Evolutionary conservation across 2,888 invertebrate species (phyloP), one percentile per base, ranked within the genome.

Genomic region (Acanthosepion esculentum): DNA sequence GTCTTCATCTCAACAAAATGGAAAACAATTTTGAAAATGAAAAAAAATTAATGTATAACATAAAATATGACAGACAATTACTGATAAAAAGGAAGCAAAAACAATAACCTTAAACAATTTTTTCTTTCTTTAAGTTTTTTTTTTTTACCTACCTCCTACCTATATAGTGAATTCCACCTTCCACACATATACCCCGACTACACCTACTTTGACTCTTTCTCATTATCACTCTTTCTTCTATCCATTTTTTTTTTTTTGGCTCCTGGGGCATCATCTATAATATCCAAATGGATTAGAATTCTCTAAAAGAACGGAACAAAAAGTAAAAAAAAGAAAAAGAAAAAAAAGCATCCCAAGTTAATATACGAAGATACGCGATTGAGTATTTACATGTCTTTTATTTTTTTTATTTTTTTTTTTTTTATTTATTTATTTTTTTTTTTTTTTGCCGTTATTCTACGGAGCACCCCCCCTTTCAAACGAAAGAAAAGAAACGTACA

Each of bases 211-310:
- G 78, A 78, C 33, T n/a, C 78, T n/a, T n/a, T 78, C 78, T 78
- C 33, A 78, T 78, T 78, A 78, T 78, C n/a, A n/a, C n/a, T 15
- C 18, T n/a, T 78, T 78, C 78, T 78, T 78, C 6, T 33, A 33
- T 33, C 1, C 12, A 78, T n/a, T 78, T 78, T 78, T 78, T 18
- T n/a, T 5, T n/a, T 78, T 33, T 78, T n/a, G 26, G 3, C 33
- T 78, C 78, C n/a, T 78, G n/a, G 78, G 78, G 78, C 78, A 78
- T 33, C n/a, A 78, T 78, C 78, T 78, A 78, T 78, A 78, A 78
- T 78, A 78, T 33, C 4, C n/a, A 78, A 78, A 78, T n/a, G n/a
- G 78, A 59, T 59, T 59, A 59, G 59, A 59, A 59, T 59, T 23
- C 59, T 59, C 59, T 59, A 23, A 59, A 59, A 59, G 23, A 55